Base-by-base conservation (phyloP, 2,888 invertebrate species). In the Germaria angustata region DNA sequence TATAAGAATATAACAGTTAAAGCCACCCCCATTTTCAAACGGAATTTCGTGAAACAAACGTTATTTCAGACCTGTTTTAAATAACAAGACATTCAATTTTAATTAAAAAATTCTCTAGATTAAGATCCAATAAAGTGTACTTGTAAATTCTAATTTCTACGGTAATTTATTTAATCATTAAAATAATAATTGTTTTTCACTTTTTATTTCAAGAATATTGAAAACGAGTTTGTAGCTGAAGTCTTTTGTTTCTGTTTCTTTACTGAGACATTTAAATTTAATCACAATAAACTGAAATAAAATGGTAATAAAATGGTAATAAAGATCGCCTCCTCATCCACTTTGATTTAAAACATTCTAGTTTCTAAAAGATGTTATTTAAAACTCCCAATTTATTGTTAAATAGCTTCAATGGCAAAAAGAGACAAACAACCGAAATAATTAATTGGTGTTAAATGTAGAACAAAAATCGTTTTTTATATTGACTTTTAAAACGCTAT, bases 171-270 rank as follows among this genome's bases (percentile, higher is more conserved):
- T 51, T 5, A 61, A 72, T 51, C 4, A 51, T 53, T 28, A 73
- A 17, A 28, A 49, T 17, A 39, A 17, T 17, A 39, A 17, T 49
- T 41, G 15, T 11, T 5, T 61, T 39, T 39, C 1, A 57, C 22
- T 44, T 51, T 4, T 8, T 51, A 51, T n/a, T 17, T 36, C 8
- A 39, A 61, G 17, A 34, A 34, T 22, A 49, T 17, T 36, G 8
- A 44, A 66, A 72, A 59, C 72, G 51, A 72, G 78, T 79, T 79
- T 65, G 2, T 8, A 7, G 13, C 32, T 79, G 41, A 72, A 79
- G 11, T 71, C 46, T 68, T 77, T 77, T 44, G 34, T 44, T 41
- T 24, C 44, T 15, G 11, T 3, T 11, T 11, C n/a, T 11, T 39
- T n/a, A 39, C 4, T 22, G 22, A 15, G 15, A 6, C 11, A 15